Base-by-base conservation (phyloP, 2,888 invertebrate genomes). In the Cyclophora albipunctata region DNA sequence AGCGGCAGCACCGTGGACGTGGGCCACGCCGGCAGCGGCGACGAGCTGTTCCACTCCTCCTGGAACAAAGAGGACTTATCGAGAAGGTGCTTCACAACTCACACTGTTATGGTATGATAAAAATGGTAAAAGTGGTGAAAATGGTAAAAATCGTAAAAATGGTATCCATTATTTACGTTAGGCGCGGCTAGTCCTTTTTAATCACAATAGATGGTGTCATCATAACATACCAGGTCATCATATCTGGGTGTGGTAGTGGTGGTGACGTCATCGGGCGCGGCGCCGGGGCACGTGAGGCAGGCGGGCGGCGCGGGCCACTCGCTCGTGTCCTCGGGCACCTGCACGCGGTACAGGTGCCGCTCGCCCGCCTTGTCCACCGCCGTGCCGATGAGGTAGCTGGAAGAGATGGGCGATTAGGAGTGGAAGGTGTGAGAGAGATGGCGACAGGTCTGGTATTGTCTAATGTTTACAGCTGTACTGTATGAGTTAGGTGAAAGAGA, bases 361-460 rank as follows among this genome's bases (percentile, higher is more conserved):
- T 94, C 93, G 0, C 95, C 94, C 0, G 97, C 95, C 59, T 92
- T 91, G 46, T 92, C 92, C 62, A 93, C 93, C 2, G 93, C 93
- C 4, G 95, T 94, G 41, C 95, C 96, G 62, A 95, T 91, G 67
- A 94, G 95, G 79, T 96, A 97, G 54, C 95, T 95, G 83, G 3
- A 50, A 52, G 6, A 1, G 42, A 40, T 34, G 5, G 20, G 7
- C 5, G 1, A 40, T n/a, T 5, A 40, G 20, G 2, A 20, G 20
- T 20, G 20, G 20, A 20, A 20, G 20, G 20, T 20, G 20, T 2
- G 20, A 20, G 20, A 20, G 20, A 20, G 20, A 20, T 20, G 20
- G 20, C 20, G 20, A 20, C 20, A 20, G 20, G 20, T 20, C 20
- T 20, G 2, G 20, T 20, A 20, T 2, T 20, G 20, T 20, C 20